phyloP scores from a whole-genome alignment of 2,888 invertebrate species.

The Phengaris alcon region DNA sequence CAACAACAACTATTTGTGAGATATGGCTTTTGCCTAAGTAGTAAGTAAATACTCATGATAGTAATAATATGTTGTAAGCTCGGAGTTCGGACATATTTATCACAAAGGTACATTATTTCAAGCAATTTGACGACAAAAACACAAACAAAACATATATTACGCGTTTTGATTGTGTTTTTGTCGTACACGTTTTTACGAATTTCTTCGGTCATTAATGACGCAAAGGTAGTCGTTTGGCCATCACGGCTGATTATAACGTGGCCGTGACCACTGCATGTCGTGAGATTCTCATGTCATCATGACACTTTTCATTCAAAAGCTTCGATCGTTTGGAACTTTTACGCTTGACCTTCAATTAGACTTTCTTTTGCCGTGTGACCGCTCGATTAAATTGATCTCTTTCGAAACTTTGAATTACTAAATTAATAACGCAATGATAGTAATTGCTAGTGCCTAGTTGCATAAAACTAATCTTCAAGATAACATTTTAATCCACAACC shows the following conservation, averaged over 20 bases:
- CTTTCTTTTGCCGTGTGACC: not conserved
- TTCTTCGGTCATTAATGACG: constrained; percentile 18
- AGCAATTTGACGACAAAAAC: constrained; percentile 4
- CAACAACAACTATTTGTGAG: too few species aligned
- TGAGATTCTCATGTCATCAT: constrained; percentile 51
- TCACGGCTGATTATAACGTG: constrained; percentile 64
- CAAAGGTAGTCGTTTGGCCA: constrained; percentile 42
- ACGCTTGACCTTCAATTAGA: not conserved
- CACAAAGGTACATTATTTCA: not conserved
- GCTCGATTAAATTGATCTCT: not conserved
- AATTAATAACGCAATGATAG: too few species aligned
- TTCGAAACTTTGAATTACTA: too few species aligned
- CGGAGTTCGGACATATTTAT: not conserved
- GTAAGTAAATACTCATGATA: too few species aligned
- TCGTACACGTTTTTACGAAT: constrained; percentile 24
- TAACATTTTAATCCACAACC: too few species aligned
- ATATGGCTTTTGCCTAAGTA: too few species aligned
- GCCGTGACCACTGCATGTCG: constrained; percentile 66
- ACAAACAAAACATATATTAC: constrained; percentile 6
- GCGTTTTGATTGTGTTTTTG: too few species aligned
- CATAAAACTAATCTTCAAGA: too few species aligned
- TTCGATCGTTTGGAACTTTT: not conserved
- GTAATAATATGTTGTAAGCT: not conserved
- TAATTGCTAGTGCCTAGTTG: too few species aligned
- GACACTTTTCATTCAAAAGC: constrained; percentile 14